phyloP scores from a whole-genome alignment of 2,888 invertebrate genomes.

The Campoplex capitator region DNA sequence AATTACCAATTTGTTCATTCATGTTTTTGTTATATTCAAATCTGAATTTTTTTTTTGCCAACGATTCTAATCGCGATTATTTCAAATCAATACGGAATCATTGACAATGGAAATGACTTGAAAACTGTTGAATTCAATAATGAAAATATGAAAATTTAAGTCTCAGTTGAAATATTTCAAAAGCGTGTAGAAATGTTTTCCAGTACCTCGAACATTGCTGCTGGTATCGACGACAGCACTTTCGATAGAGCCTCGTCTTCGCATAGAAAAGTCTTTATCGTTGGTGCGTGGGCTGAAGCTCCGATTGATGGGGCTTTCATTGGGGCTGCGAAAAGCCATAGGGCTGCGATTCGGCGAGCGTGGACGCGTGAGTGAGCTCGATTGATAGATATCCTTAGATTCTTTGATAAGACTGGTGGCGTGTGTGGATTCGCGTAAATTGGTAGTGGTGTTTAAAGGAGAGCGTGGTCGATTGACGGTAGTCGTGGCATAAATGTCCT shows the following conservation, averaged over 20 bases:
- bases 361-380: constrained; percentile 77
- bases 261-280: constrained; percentile 74
- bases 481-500: constrained; percentile 76
- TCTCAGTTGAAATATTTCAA: too few relatives aligned
- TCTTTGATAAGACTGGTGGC: constrained; percentile 77
- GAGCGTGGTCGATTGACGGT: constrained; percentile 75
- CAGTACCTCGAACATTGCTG: constrained; percentile 81
- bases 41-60: too few relatives aligned
- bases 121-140: too few relatives aligned
- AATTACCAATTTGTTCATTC: background rate
- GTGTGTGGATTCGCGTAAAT: constrained; percentile 53
- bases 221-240: constrained; percentile 82
- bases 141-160: too few relatives aligned
- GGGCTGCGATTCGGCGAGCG: constrained; percentile 79
- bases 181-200: background rate
- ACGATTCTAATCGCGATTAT: too few relatives aligned
- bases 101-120: background rate
- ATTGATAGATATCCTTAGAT: constrained; percentile 79
- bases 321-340: constrained; percentile 76
- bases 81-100: too few relatives aligned
- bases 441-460: constrained; percentile 68
- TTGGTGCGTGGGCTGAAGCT: constrained; percentile 79
- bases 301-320: constrained; percentile 78
- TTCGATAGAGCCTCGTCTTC: constrained; percentile 75
- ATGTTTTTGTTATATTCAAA: too few relatives aligned